Evolutionary conservation across 2,888 invertebrate genomes (phyloP).

Genomic region (Latheticus oryzae): DNA sequence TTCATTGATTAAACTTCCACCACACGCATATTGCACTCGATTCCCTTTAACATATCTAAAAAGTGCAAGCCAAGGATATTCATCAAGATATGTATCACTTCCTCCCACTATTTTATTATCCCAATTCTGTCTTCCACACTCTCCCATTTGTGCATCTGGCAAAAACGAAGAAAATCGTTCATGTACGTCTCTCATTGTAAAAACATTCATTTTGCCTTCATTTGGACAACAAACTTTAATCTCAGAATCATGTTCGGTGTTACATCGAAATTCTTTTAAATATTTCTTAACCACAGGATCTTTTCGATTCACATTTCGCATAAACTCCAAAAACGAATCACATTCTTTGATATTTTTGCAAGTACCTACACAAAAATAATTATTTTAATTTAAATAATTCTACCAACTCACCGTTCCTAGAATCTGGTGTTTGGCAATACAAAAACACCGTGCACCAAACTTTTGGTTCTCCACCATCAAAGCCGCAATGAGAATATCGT

Average conservation of each 20-base stretch:
- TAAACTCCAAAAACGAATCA: constrained; percentile 34
- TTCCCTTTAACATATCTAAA: constrained; percentile 45
- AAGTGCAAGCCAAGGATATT: constrained; percentile 61
- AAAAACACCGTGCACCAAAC: constrained; percentile 65
- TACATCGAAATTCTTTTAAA: constrained; percentile 47
- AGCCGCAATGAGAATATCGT: constrained; percentile 67
- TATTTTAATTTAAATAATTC: not conserved
- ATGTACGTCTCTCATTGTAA: constrained; percentile 6
- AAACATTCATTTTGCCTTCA: constrained; percentile 19
- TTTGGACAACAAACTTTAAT: constrained; percentile 49
- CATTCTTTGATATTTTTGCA: constrained; percentile 37
- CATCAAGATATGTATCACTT: constrained; percentile 66
- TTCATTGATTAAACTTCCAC: constrained; percentile 59
- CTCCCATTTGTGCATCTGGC: constrained; percentile 43
- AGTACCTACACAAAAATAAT: constrained; percentile 22
- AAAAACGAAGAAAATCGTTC: constrained; percentile 37
- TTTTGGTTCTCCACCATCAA: constrained; percentile 62
- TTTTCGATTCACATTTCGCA: constrained; percentile 32
- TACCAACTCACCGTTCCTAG: constrained; percentile 46
- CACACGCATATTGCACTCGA: constrained; percentile 55
- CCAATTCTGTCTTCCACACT: constrained; percentile 69
- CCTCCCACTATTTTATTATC: constrained; percentile 73
- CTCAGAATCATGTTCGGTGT: constrained; percentile 40
- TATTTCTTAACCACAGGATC: constrained; percentile 38
- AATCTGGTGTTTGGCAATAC: constrained; percentile 50